Base-by-base conservation (phyloP, 2,888 invertebrate genomes). In the Eupeodes luniger region DNA sequence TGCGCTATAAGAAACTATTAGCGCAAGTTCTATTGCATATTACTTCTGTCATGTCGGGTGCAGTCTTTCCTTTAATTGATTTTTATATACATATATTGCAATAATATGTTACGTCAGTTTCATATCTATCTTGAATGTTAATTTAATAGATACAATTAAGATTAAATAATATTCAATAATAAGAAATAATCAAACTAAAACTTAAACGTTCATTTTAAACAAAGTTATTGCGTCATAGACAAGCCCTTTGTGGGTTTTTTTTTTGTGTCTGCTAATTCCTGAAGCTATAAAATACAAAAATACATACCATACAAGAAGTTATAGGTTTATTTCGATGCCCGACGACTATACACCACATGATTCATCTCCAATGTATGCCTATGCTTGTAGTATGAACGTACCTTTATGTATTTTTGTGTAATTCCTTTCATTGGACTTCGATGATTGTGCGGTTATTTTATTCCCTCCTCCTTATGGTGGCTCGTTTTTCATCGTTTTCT, bases 281-380 rank as follows among this genome's bases (percentile, higher is more conserved):
- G 14, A 34, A 7, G 34, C 7, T 59, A 36, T 9, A 36, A 59
- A 59, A 34, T 34, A 34, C 34, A 59, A 27, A 7, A 27, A 57
- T 11, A 11, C n/a, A 51, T 7, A 7, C 7, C 6, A 40, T 40
- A 5, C 40, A 40, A 40, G 40, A 40, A 40, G 40, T 40, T 40
- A 40, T 40, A 7, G 40, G 40, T 40, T 40, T 40, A 40, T 40
- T 40, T 40, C 55, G 12, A 6, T 44, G 47, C 64, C 6, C 47
- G 6, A 51, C 67, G n/a, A 55, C n/a, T 14, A 36, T 7, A 55
- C 27, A 69, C 53, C 19, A 62, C 27, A 83, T 83, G 84, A 84
- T 75, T 86, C 82, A 86, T 79, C 75, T 67, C 79, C 59, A 49
- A 80, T 80, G 53, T 76, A 85, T 80, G 57, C 7, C 27, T 27